These are phyloP conservation scores for Trichomalopsis sarcophagae DNA, from an alignment of 1,140 invertebrate genomes.

Conservation along the genomic window DNA sequence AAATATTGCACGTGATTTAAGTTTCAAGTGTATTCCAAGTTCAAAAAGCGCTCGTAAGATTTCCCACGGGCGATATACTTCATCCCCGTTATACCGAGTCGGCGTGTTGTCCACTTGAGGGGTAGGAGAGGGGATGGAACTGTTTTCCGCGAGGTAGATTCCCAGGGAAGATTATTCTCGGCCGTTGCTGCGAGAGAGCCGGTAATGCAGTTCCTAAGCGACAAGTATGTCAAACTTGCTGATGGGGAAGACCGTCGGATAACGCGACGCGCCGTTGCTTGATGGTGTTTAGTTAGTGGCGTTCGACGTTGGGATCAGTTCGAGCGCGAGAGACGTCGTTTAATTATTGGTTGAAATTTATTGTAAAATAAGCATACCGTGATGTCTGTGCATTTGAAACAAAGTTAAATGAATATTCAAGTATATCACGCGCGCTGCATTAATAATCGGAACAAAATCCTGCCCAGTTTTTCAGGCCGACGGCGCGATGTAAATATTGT, in stretches of 20 bases:
- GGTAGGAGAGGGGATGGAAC: background rate
- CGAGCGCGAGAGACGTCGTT: too few species aligned
- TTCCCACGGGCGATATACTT: conserved; percentile 71
- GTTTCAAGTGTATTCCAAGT: conserved; percentile 46
- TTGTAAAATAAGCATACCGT: too few species aligned
- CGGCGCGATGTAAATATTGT: background rate
- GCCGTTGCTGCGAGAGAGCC: background rate
- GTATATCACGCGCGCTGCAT: too few species aligned
- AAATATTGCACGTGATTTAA: conserved; percentile 46
- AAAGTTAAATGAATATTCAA: too few species aligned
- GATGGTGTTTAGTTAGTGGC: background rate
- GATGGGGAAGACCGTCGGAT: background rate
- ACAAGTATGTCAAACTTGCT: background rate
- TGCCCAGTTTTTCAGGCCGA: background rate
- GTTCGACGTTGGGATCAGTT: too few species aligned
- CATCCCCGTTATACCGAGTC: conserved; percentile 57
- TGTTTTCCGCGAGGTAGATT: background rate
- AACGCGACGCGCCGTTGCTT: background rate
- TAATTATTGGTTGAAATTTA: too few species aligned
- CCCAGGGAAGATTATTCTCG: conserved; percentile 5
- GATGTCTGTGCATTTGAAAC: too few species aligned
- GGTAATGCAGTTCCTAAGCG: background rate
- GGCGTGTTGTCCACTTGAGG: background rate
- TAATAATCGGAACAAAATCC: background rate
- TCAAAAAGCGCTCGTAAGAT: conserved; percentile 64